A percentile compares a stretch with the other conserved stretches of the same genome.
These are phyloP conservation scores for Hetaerina titia DNA, from an alignment of 2,888 invertebrate genomes.

Conservation along the genomic window DNA sequence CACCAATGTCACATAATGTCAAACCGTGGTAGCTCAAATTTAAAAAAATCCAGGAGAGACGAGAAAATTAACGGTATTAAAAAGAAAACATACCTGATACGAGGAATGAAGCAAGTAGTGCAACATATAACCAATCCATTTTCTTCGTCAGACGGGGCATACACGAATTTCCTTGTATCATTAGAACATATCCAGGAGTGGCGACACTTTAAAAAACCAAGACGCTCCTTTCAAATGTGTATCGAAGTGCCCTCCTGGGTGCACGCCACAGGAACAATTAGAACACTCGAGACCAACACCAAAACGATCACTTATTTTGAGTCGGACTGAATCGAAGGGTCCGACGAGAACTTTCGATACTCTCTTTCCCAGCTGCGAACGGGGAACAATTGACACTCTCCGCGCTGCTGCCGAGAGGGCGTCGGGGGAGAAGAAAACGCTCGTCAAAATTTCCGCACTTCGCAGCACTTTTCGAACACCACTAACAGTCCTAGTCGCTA, in stretches of 20 bases:
- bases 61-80: background rate
- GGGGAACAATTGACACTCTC: background rate
- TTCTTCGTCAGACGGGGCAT: slow-evolving; percentile 39
- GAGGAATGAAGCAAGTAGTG: slow-evolving; percentile 32
- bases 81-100: slow-evolving; percentile 15
- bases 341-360: background rate
- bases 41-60: background rate
- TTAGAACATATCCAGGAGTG: slow-evolving; percentile 62
- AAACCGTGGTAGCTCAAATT: background rate
- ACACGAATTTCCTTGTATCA: slow-evolving; percentile 14
- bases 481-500: background rate
- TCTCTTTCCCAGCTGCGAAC: background rate
- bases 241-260: background rate
- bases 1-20: too few species aligned
- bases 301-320: slow-evolving; percentile 2
- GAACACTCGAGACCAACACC: slow-evolving; percentile 25
- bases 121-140: slow-evolving; percentile 52
- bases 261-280: background rate
- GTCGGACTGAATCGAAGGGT: background rate
- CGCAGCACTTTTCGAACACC: background rate
- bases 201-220: slow-evolving; percentile 28
- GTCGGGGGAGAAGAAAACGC: background rate
- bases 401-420: background rate
- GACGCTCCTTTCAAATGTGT: background rate
- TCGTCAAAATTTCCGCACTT: background rate